Conservation (phyloP, 2,113 vertebrate species). For the Apteryx mantelli region DNA sequence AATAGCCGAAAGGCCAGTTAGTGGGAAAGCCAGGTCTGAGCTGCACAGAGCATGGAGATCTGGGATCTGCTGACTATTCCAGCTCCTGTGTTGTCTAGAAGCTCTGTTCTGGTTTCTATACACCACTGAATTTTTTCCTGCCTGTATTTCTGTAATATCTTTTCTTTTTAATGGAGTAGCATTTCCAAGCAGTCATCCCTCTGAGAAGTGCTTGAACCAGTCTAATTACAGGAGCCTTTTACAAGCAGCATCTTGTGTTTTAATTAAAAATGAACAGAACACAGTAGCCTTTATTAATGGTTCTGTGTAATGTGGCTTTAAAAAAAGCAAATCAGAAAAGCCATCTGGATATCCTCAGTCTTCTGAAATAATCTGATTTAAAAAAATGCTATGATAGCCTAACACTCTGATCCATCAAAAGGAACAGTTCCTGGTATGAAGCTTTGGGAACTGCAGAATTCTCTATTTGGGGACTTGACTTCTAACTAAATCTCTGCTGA, state of each 20-base stretch:
- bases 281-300: not conserved
- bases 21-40: not conserved
- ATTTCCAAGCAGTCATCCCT: not conserved
- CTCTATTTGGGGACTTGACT: accelerated
- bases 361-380: not conserved
- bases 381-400: not conserved
- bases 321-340: not conserved
- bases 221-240: not conserved
- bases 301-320: not conserved
- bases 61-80: not conserved
- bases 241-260: not conserved
- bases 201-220: not conserved
- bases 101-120: not conserved
- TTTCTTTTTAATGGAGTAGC: not conserved
- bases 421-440: accelerated
- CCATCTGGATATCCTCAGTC: not conserved
- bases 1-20: not conserved
- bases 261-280: not conserved
- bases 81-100: not conserved
- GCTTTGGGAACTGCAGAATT: not conserved
- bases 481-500: not conserved
- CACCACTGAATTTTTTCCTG: not conserved
- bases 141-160: not conserved
- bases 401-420: not conserved
- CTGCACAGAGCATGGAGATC: not conserved